Percentiles rank a stretch among this genome's conserved stretches.
Evolutionary conservation across 1,140 invertebrate genomes (phyloP).

Genomic region (Yoshiicerus persimilis): DNA sequence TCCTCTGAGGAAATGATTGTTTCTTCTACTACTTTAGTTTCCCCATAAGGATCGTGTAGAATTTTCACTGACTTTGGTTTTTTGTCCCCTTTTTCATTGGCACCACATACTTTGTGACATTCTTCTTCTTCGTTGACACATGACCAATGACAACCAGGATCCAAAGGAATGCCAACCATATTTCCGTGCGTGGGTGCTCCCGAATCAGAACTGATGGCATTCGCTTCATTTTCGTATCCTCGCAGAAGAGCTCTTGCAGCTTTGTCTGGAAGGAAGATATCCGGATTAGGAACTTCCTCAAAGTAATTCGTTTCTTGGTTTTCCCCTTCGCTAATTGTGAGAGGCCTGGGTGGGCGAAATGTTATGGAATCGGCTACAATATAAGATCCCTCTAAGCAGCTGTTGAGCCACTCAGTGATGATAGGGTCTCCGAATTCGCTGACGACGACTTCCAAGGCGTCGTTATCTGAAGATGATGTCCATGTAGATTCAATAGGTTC

Average conservation of each 20-base stretch:
- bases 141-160: neutral
- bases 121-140: neutral
- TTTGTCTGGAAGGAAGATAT: neutral
- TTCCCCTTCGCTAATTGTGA: neutral
- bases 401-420: neutral
- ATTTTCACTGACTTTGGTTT: neutral
- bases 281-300: neutral
- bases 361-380: slow-evolving; percentile 9
- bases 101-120: neutral
- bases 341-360: slow-evolving; percentile 22
- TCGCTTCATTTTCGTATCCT: neutral
- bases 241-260: neutral
- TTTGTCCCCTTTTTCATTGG: neutral
- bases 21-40: neutral
- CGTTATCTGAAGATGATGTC: neutral
- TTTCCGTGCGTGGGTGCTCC: neutral
- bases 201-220: neutral
- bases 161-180: neutral
- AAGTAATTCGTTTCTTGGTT: neutral
- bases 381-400: slow-evolving; percentile 16
- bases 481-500: neutral
- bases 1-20: neutral
- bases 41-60: neutral
- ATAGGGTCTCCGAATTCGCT: neutral
- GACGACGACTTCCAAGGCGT: neutral